Conservation (phyloP, 2,797 vertebrate genomes). For the Prionace glauca region DNA sequence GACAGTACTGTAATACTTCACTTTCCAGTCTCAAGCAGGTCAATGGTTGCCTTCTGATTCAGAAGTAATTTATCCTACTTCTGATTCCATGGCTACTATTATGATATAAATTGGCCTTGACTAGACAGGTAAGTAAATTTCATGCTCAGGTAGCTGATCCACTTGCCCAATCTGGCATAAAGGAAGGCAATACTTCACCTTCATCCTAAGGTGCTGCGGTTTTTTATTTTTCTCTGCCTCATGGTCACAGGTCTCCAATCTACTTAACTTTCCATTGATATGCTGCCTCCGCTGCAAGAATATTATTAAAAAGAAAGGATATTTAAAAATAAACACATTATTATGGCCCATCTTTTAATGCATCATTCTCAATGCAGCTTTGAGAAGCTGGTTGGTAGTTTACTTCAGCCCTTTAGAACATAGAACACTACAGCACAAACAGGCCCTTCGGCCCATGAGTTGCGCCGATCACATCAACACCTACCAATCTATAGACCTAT, state of each 20-base stretch:
- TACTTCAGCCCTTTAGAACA: neutral
- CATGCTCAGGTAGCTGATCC: conserved; percentile 1
- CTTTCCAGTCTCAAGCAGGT: neutral
- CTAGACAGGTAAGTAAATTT: conserved; percentile 23
- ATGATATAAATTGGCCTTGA: conserved; percentile 30
- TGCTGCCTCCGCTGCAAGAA: neutral
- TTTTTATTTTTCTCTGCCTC: conserved; percentile 7
- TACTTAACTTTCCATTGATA: neutral
- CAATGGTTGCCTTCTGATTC: neutral
- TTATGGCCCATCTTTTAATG: neutral
- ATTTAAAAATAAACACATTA: neutral
- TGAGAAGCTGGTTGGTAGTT: neutral
- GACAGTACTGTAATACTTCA: neutral
- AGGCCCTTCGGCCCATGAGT: too few species aligned
- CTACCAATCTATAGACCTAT: too few species aligned
- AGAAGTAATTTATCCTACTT: conserved; percentile 1
- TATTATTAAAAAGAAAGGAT: conserved; percentile 6
- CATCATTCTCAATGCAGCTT: neutral
- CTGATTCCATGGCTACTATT: neutral
- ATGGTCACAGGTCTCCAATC: neutral
- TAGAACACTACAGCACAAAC: too few species aligned
- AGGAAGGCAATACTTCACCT: conserved; percentile 1
- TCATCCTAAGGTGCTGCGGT: neutral
- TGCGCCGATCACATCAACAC: too few species aligned
- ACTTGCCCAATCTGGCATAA: conserved; percentile 23